Percentiles rank a stretch among this genome's conserved stretches.
Evolutionary conservation across 2,888 invertebrate genomes (phyloP).

Genomic region (Metellina segmentata): DNA sequence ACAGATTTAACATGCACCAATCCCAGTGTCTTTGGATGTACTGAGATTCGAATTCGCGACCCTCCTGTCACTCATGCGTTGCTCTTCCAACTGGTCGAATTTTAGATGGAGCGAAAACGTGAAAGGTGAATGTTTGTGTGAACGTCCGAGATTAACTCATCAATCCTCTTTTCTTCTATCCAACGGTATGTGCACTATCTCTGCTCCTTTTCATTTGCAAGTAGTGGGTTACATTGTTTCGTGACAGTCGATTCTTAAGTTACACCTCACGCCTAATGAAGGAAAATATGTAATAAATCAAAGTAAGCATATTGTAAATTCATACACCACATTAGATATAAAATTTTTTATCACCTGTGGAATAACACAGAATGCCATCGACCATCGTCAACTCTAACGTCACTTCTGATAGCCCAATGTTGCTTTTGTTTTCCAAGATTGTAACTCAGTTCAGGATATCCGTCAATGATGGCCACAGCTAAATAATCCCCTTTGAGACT

Average conservation of each 20-base stretch:
- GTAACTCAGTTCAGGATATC: slow-evolving; percentile 87
- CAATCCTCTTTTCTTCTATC: no score
- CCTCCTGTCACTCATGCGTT: no score
- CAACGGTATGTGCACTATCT: no score
- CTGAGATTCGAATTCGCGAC: no score
- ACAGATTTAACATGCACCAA: no score
- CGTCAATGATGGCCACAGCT: slow-evolving; percentile 87
- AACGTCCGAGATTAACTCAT: no score
- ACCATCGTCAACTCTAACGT: slow-evolving; percentile 86
- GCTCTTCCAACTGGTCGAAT: no score
- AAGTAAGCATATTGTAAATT: not conserved
- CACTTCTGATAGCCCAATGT: slow-evolving; percentile 82
- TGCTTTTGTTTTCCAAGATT: slow-evolving; percentile 84
- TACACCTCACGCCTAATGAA: not conserved
- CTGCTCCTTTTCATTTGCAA: no score
- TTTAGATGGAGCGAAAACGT: no score
- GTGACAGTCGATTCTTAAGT: not conserved
- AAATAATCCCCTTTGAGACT: slow-evolving; percentile 87
- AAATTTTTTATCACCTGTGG: slow-evolving; percentile 81
- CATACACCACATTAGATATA: not conserved
- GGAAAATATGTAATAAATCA: not conserved
- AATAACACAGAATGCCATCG: slow-evolving; percentile 88
- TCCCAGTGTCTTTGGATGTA: no score
- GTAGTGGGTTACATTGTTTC: no score
- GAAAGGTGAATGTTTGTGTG: no score